Percentiles rank a stretch among this genome's conserved stretches.
phyloP scores from a whole-genome alignment of 2,888 invertebrate species.

The Tridacna crocea region DNA sequence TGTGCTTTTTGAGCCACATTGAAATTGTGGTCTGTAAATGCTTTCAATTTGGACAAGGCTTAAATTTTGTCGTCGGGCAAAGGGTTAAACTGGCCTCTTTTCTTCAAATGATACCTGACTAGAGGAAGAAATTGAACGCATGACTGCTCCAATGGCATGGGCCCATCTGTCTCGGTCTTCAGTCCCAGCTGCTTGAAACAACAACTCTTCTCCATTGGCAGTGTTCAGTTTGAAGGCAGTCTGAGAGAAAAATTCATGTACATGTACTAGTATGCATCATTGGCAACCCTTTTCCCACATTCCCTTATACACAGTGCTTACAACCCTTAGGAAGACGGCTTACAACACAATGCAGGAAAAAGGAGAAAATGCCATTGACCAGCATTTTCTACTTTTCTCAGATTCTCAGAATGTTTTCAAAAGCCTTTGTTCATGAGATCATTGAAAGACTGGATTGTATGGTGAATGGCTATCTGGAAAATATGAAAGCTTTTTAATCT shows the following conservation, averaged over 20 bases:
- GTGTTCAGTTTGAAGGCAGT: slow-evolving; percentile 73
- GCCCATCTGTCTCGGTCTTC: slow-evolving; percentile 79
- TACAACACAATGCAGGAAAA: neutral
- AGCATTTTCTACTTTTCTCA: neutral
- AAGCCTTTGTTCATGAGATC: neutral
- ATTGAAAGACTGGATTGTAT: no score
- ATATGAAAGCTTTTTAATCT: no score
- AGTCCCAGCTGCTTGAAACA: slow-evolving; percentile 74
- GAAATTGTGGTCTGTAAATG: no score
- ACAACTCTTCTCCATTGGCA: slow-evolving; percentile 75
- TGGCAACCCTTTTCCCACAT: neutral
- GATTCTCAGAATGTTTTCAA: neutral
- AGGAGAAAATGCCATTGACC: neutral
- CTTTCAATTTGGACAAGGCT: no score
- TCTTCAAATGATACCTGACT: slow-evolving; percentile 63
- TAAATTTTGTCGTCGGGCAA: no score
- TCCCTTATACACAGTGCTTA: neutral
- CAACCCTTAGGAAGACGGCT: neutral
- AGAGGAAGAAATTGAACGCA: slow-evolving; percentile 73
- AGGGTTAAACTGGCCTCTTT: no score
- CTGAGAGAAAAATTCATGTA: slow-evolving; percentile 54
- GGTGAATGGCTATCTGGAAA: no score
- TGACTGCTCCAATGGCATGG: slow-evolving; percentile 79
- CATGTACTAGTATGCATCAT: neutral
- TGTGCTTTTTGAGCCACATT: no score